Evolutionary conservation across 2,888 invertebrate genomes (phyloP).

Genomic region (Leptinotarsa rubiginosa): DNA sequence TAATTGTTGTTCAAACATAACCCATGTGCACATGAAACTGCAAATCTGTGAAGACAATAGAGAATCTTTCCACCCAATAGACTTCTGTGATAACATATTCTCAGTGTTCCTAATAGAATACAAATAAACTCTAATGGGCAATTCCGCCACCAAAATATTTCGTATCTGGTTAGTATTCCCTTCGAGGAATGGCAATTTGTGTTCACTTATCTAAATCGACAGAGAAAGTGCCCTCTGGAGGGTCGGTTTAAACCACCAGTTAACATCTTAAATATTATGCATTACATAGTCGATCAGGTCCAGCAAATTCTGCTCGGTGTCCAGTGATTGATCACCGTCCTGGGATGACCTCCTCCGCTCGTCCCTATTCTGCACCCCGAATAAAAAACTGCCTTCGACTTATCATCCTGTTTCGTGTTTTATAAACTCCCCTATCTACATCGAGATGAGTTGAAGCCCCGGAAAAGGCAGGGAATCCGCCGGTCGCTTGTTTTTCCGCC

Average conservation of each 20-base stretch:
- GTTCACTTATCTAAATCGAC: constrained; percentile 59
- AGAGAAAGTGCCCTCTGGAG: constrained; percentile 62
- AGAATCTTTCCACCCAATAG: neutral
- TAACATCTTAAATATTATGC: constrained; percentile 67
- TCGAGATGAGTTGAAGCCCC: constrained; percentile 44
- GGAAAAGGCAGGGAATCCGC: constrained; percentile 38
- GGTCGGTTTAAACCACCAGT: constrained; percentile 64
- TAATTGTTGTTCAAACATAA: too few species aligned
- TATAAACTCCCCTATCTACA: constrained; percentile 57
- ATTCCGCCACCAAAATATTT: constrained; percentile 21
- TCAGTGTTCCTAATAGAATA: neutral
- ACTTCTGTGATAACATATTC: neutral
- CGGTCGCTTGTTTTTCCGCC: constrained; percentile 56
- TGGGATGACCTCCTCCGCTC: constrained; percentile 59
- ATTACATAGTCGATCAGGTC: constrained; percentile 63
- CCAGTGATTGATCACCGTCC: constrained; percentile 65
- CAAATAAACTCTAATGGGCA: constrained; percentile 5
- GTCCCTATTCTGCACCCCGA: constrained; percentile 55
- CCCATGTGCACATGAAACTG: neutral
- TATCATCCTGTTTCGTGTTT: constrained; percentile 62
- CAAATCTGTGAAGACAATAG: neutral
- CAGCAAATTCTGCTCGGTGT: constrained; percentile 53
- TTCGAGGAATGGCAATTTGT: constrained; percentile 54
- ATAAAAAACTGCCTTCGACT: constrained; percentile 60
- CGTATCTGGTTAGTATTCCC: constrained; percentile 37